Base-by-base conservation (phyloP, 1,140 invertebrate genomes). In the Tachypleus tridentatus region DNA sequence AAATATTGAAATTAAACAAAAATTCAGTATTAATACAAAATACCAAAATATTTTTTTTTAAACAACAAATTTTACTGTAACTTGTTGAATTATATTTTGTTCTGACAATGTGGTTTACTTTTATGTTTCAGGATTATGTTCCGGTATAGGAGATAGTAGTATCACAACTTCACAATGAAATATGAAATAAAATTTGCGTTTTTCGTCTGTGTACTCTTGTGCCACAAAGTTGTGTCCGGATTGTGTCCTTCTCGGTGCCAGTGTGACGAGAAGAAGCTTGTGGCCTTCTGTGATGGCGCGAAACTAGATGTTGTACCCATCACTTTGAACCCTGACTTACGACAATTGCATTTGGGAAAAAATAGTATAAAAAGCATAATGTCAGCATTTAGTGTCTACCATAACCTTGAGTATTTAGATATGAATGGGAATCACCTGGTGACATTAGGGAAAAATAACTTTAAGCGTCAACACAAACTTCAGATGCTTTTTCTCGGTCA, bases 271-370 rank as follows among this genome's bases (percentile, higher is more conserved):
- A 87, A 91, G 61, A 90, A 85, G 1, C 82, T 92, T 61, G 85
- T 89, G n/a, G 91, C 92, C 1, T 84, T 85, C 60, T 94, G 92
- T 75, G 84, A 89, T 68, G 85, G 85, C 72, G 89, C 87, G 69
- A 88, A 87, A 65, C 79, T 94, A 54, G 89, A 92, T 76, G 87
- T 92, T n/a, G 84, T 94, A 57, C 92, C 91, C 52, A 93, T 94
- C 70, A 88, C 90, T 1, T 80, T 95, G 57, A 95, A 94, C 77
- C 92, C 92, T 4, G 87, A 86, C 69, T 88, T 93, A 63, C 87
- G 89, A 74, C 81, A 82, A 11, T 80, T 94, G 10, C 87, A 91
- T 74, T 82, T 94, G 51, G 84, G 85, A 70, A 88, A 88, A 73
- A 94, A 92, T 75, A 85, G 85, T 70, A 91, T 94, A 70, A 89